Evolutionary conservation across 2,888 invertebrate genomes (phyloP).

Genomic region (Strigamia crassipes): DNA sequence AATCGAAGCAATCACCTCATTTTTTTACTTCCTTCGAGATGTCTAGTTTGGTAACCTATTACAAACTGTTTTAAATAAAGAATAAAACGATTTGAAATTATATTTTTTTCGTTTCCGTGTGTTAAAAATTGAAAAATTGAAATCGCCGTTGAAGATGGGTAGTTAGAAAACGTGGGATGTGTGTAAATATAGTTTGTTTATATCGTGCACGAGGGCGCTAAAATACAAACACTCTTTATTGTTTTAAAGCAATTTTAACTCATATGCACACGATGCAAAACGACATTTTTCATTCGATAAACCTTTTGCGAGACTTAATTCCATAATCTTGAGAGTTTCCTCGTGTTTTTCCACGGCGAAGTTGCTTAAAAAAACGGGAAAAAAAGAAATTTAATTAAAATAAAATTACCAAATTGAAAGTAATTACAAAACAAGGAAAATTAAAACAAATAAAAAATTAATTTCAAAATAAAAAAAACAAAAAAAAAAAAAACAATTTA

Average conservation of each 20-base stretch:
- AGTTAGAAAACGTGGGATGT: too few species aligned
- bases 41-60: constrained; percentile 31
- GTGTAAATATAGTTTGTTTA: not conserved
- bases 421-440: not conserved
- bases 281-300: not conserved
- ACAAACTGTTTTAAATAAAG: too few species aligned
- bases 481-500: not conserved
- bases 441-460: not conserved
- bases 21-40: not conserved
- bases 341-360: not conserved
- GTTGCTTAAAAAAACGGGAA: not conserved
- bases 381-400: not conserved
- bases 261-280: not conserved
- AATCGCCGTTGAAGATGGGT: too few species aligned
- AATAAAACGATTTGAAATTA: too few species aligned
- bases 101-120: too few species aligned
- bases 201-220: not conserved
- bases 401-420: too few species aligned
- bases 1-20: constrained; percentile 26
- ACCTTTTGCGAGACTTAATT: not conserved
- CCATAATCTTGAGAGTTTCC: not conserved
- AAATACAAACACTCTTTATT: too few species aligned
- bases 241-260: not conserved
- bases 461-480: too few species aligned
- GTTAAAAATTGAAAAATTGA: too few species aligned